Conservation (phyloP, 2,797 vertebrate species). For the Lophotriccus pileatus region DNA sequence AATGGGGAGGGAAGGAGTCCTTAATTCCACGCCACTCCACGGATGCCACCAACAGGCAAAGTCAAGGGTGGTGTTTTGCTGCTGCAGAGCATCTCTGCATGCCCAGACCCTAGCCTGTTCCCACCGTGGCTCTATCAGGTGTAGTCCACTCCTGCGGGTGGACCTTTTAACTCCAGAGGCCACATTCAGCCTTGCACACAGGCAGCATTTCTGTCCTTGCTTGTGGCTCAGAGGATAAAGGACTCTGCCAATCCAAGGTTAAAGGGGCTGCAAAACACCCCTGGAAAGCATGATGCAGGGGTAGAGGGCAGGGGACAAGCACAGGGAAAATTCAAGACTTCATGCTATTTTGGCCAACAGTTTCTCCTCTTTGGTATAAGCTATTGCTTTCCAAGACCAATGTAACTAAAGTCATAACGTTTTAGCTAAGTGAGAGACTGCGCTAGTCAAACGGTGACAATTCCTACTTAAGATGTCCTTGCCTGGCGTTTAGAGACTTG, state of each 20-base stretch:
- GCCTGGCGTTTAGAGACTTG: constrained; percentile 2
- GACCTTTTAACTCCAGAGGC: neutral
- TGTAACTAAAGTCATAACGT: neutral
- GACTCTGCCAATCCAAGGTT: neutral
- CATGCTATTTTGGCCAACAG: neutral
- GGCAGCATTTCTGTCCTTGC: neutral
- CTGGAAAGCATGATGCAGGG: fast-evolving
- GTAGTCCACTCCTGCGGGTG: fast-evolving
- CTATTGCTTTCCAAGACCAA: neutral
- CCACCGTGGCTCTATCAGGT: fast-evolving
- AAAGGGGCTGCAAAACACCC: neutral
- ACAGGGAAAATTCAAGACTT: neutral
- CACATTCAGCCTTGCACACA: fast-evolving
- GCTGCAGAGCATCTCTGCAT: neutral
- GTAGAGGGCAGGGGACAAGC: neutral
- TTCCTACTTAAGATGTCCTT: constrained; percentile 12
- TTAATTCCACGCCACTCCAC: fast-evolving
- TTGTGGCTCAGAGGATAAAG: neutral
- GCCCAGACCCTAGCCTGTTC: neutral
- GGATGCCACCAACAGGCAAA: fast-evolving
- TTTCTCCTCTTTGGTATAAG: neutral
- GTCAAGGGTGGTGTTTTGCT: neutral
- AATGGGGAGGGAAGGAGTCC: neutral
- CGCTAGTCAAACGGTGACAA: neutral
- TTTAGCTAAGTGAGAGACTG: constrained; percentile 16